These are phyloP conservation scores for Acronicta alni DNA, from an alignment of 2,888 invertebrate genomes.

Conservation along the genomic window DNA sequence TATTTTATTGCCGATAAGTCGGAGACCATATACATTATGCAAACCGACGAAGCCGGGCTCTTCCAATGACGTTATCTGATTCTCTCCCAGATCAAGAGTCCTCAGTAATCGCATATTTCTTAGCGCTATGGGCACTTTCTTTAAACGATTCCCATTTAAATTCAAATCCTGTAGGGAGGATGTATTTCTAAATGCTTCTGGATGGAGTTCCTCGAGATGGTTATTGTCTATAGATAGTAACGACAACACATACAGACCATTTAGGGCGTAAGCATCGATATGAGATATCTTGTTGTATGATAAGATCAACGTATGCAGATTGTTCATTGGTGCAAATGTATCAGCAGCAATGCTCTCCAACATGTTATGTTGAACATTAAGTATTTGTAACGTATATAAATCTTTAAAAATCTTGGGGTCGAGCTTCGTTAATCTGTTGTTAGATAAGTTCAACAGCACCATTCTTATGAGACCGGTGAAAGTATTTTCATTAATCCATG, in stretches of 20 bases:
- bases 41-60: constrained; percentile 95
- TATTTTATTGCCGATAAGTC: constrained; percentile 96
- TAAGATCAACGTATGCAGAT: constrained; percentile 95
- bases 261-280: constrained; percentile 95
- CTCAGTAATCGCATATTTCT: constrained; percentile 95
- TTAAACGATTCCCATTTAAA: constrained; percentile 95
- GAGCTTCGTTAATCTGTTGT: constrained; percentile 94
- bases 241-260: constrained; percentile 96
- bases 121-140: constrained; percentile 94
- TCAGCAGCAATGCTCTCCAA: constrained; percentile 95
- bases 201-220: constrained; percentile 94
- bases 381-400: constrained; percentile 95
- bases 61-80: constrained; percentile 94
- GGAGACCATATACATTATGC: constrained; percentile 95
- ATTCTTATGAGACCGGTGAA: constrained; percentile 96
- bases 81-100: constrained; percentile 97
- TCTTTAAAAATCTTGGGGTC: constrained; percentile 96
- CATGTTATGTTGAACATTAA: constrained; percentile 95
- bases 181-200: constrained; percentile 96
- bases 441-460: constrained; percentile 95
- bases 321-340: constrained; percentile 97
- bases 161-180: constrained; percentile 97
- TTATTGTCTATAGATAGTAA: constrained; percentile 96
- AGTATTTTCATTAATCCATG: constrained; percentile 95
- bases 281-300: constrained; percentile 96